Evolutionary conservation across 2,113 vertebrate species (phyloP).

Genomic region (Rallus limicola): DNA sequence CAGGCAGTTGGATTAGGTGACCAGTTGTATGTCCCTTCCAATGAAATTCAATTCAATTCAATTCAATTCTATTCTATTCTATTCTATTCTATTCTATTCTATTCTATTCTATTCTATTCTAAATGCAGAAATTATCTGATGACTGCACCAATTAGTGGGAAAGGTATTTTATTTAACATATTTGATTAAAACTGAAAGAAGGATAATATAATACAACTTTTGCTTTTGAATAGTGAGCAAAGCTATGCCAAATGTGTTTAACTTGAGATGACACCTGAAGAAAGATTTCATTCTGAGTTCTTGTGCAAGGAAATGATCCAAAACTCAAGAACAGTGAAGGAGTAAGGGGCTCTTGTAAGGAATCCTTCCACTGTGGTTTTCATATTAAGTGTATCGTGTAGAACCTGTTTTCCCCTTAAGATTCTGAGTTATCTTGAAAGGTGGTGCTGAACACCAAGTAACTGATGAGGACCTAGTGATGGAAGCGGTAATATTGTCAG

Average conservation of each 20-base stretch:
- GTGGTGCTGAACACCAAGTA: background rate
- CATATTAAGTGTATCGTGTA: background rate
- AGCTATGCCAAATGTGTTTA: background rate
- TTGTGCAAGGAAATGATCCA: background rate
- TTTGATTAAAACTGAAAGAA: background rate
- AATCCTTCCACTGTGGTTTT: background rate
- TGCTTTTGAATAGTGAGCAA: background rate
- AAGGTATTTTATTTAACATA: background rate
- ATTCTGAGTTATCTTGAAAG: background rate
- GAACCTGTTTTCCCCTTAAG: background rate
- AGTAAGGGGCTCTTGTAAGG: background rate
- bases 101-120: too few species aligned
- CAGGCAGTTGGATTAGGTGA: background rate
- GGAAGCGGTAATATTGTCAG: background rate
- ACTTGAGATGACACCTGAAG: background rate
- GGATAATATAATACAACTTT: accelerated
- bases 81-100: too few species aligned
- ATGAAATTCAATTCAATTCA: background rate
- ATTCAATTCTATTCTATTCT: too few species aligned
- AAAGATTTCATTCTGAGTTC: background rate
- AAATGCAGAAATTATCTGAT: background rate
- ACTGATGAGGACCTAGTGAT: background rate
- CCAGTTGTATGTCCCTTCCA: background rate
- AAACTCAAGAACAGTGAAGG: background rate
- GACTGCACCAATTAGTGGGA: background rate